Evolutionary conservation across 1,140 invertebrate species (phyloP).

Genomic region (Drosophila kikkawai): DNA sequence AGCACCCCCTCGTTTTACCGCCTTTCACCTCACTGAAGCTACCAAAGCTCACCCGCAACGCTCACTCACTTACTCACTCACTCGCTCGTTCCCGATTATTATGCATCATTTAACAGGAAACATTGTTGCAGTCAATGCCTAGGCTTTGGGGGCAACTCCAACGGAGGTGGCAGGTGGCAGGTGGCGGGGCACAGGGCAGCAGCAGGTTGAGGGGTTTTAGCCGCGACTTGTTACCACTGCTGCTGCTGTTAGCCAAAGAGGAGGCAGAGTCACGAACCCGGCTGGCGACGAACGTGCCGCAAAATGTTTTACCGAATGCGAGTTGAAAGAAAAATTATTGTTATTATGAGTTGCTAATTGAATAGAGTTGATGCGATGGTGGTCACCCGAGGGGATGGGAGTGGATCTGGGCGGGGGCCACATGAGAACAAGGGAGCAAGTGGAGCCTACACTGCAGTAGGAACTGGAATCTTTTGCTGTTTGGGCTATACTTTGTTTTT

Average conservation of each 20-base stretch:
- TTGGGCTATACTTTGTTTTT: background rate
- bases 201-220: conserved; percentile 9
- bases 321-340: conserved; percentile 80
- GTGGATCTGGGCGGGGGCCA: background rate
- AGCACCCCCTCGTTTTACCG: conserved; percentile 12
- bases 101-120: conserved; percentile 82
- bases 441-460: conserved; percentile 3
- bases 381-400: conserved; percentile 6
- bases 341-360: conserved; percentile 83
- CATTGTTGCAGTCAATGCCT: conserved; percentile 82
- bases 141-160: conserved; percentile 32
- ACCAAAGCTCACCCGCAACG: conserved; percentile 71
- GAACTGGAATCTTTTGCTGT: background rate
- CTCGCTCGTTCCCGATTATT: conserved; percentile 64
- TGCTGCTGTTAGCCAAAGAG: conserved; percentile 22
- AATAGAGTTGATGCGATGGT: conserved; percentile 67
- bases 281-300: conserved; percentile 72
- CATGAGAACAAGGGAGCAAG: conserved; percentile 10
- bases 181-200: background rate
- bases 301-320: conserved; percentile 80
- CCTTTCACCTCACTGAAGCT: conserved; percentile 51
- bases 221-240: conserved; percentile 16
- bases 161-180: background rate
- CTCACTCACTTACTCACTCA: conserved; percentile 49
- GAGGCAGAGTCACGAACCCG: conserved; percentile 70